phyloP scores from a whole-genome alignment of 53 echinoderm and acorn worm species.

The Paelopatides confundens region DNA sequence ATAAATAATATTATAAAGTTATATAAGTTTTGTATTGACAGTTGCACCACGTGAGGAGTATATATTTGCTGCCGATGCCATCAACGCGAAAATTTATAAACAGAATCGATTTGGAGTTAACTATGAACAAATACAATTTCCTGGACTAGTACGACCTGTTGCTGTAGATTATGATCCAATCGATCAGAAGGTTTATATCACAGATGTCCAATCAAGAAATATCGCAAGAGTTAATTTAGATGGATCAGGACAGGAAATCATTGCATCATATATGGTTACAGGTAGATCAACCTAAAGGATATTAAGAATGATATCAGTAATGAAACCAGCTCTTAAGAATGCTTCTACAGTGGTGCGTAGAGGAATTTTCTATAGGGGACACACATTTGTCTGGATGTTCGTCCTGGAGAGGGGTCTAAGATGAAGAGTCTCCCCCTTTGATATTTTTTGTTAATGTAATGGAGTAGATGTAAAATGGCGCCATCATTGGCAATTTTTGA shows the following conservation, averaged over 20 bases:
- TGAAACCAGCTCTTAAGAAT: too few species aligned
- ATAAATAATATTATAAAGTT: not conserved
- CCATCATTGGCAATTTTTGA: too few species aligned
- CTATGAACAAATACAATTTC: not conserved
- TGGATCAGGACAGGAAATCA: constrained; percentile 7
- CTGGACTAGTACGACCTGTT: not conserved
- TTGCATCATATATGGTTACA: not conserved
- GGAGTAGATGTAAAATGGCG: too few species aligned
- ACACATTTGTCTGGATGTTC: too few species aligned
- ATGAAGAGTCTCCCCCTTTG: too few species aligned
- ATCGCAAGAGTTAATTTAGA: constrained; percentile 7
- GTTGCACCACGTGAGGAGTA: constrained; percentile 7
- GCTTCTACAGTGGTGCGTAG: too few species aligned
- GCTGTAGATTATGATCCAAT: constrained; percentile 33
- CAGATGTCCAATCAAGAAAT: not conserved
- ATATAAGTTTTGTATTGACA: not conserved
- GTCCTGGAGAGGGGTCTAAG: too few species aligned
- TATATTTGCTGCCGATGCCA: not conserved
- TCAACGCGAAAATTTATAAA: not conserved
- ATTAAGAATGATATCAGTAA: too few species aligned
- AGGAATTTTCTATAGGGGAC: too few species aligned
- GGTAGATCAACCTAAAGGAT: too few species aligned
- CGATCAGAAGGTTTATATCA: constrained; percentile 12
- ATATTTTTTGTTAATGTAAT: too few species aligned
- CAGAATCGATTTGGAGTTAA: constrained; percentile 14